Conservation (phyloP, 2,797 vertebrate species). For the Gymnocypris eckloni region DNA sequence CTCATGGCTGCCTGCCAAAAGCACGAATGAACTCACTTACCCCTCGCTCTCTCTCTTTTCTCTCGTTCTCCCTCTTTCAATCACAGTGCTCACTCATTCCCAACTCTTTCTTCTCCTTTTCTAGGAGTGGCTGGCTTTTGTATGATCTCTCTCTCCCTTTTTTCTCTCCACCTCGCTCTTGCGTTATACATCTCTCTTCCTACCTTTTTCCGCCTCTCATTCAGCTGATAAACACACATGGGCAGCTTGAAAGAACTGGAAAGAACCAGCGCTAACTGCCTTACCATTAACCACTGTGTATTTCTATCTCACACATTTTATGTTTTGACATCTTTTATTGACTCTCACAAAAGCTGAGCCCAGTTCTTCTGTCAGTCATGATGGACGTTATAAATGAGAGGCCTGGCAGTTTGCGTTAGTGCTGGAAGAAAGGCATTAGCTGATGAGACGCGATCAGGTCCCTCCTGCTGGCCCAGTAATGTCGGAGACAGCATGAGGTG, state of each 20-base stretch:
- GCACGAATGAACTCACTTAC: conserved; percentile 80
- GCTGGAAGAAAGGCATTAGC: conserved; percentile 38
- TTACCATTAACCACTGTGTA: conserved; percentile 1
- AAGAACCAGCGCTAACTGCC: conserved; percentile 28
- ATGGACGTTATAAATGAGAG: conserved; percentile 26
- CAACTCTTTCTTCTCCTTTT: conserved; percentile 32
- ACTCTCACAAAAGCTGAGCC: conserved; percentile 12
- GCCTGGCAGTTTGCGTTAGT: background rate
- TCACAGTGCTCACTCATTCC: conserved; percentile 53
- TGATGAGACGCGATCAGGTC: conserved; percentile 44
- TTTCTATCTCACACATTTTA: conserved; percentile 5
- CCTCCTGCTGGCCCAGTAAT: conserved; percentile 35
- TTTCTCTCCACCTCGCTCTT: conserved; percentile 7
- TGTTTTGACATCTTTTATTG: conserved; percentile 11
- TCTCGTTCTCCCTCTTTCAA: conserved; percentile 33
- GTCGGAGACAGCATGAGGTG: conserved; percentile 46
- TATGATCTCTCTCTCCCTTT: conserved; percentile 43
- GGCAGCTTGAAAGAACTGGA: conserved; percentile 34
- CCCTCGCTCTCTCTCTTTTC: conserved; percentile 60
- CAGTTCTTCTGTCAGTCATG: conserved; percentile 3
- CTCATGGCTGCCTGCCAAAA: conserved; percentile 75
- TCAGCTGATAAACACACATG: conserved; percentile 69
- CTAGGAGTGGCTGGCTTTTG: conserved; percentile 52
- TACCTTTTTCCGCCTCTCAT: conserved; percentile 60
- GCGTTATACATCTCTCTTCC: conserved; percentile 29